These are phyloP conservation scores for Platyscapa corneri DNA, from an alignment of 1,140 invertebrate species.

Conservation along the genomic window DNA sequence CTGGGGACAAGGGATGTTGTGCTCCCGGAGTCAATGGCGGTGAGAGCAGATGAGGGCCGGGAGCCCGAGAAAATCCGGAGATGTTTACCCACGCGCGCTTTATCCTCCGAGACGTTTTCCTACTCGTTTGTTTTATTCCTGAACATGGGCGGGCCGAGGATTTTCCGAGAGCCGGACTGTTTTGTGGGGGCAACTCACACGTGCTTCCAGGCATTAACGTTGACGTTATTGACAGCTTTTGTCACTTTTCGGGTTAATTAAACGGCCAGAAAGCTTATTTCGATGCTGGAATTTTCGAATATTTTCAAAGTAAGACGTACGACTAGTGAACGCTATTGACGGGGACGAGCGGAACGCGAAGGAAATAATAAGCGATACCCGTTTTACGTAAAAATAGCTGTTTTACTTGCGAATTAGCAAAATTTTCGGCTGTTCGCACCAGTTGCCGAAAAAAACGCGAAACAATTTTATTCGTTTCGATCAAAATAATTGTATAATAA, in stretches of 20 bases:
- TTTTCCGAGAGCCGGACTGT: background rate
- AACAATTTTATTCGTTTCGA: no score
- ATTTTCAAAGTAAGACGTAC: no score
- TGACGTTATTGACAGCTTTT: background rate
- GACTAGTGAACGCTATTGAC: no score
- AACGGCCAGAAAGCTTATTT: background rate
- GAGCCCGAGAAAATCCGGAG: background rate
- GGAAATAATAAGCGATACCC: no score
- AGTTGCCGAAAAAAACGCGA: no score
- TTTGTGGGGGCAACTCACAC: background rate
- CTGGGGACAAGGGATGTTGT: background rate
- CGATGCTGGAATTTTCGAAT: no score
- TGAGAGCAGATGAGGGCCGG: background rate
- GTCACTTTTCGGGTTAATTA: background rate
- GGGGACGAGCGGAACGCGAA: no score
- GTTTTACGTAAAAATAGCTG: no score
- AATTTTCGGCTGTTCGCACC: no score
- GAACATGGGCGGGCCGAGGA: background rate
- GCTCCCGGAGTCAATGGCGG: conserved; percentile 8
- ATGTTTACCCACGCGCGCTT: conserved; percentile 14
- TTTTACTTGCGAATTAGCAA: no score
- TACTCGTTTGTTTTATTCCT: background rate
- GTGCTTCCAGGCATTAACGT: background rate
- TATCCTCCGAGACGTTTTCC: background rate
- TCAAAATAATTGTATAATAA: no score